Evolutionary conservation across 2,888 invertebrate genomes (phyloP), one percentile per base, ranked within the genome.

Genomic region (Papilio gigon): DNA sequence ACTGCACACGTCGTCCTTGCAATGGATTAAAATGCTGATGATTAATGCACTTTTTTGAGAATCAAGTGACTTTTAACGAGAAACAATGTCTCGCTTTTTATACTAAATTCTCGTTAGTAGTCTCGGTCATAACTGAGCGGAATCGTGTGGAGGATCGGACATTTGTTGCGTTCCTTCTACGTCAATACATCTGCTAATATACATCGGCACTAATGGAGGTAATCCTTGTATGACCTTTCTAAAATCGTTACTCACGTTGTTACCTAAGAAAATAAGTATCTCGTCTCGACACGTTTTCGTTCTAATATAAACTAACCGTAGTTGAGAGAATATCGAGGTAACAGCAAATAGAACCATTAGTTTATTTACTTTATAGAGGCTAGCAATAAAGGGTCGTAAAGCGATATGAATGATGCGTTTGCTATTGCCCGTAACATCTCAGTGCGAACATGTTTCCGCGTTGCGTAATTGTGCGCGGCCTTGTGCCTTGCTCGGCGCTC

Each of bases 401-500:
- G n/a, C 17, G 27, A 56, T 56, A 56, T 56, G 17, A 62, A 66
- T 27, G 37, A 61, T 61, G 40, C 37, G 20, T 44, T 30, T 68
- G 25, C 47, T 60, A 60, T 60, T 64, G 64, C 40, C 64, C 50
- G 60, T 64, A 50, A 61, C 53, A 40, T 67, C 60, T 65, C 50
- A 40, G 53, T 65, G 56, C 53, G 61, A 69, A 59, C 40, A 42
- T 60, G 30, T 71, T 73, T 73, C 71, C 74, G 72, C 70, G 71
- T 74, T 71, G 67, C 72, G 77, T 80, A 80, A 82, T 81, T 79
- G 78, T 79, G 9, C 9, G n/a, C 78, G 71, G 77, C 74, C 80
- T 82, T 84, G 53, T 30, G 80, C 81, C n/a, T 80, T 80, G 76
- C 75, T 60, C 59, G 76, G 79, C 81, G 76, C 75, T 60, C 59